These are phyloP conservation scores for Mustelus asterias DNA, from an alignment of 2,113 vertebrate genomes.

Conservation along the genomic window DNA sequence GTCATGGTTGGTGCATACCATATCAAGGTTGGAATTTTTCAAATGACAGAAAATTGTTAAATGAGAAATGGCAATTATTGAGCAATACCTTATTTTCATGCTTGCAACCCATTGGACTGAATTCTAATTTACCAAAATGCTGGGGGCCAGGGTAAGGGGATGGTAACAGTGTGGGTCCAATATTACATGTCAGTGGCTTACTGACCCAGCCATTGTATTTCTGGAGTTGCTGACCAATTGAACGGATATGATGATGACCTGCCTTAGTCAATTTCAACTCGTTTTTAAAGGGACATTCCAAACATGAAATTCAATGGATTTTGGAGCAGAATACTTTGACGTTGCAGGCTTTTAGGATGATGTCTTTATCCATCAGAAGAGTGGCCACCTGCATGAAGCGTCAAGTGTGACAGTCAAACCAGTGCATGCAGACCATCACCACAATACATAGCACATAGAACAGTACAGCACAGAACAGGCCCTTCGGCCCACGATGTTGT, in stretches of 20 bases:
- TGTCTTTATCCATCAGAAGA: not conserved
- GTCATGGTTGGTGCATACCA: not conserved
- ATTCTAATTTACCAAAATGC: too few species aligned
- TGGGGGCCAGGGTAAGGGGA: too few species aligned
- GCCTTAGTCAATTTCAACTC: not conserved
- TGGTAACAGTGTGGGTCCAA: not conserved
- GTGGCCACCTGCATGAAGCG: not conserved
- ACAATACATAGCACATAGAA: too few species aligned
- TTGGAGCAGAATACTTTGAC: not conserved
- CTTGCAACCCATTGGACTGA: not conserved
- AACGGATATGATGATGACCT: not conserved
- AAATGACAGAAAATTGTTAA: not conserved
- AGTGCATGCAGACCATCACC: not conserved
- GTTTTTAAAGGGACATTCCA: not conserved
- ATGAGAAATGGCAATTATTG: not conserved
- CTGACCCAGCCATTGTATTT: not conserved
- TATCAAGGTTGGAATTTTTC: not conserved
- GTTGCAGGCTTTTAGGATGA: not conserved
- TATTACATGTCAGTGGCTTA: not conserved
- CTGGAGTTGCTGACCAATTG: not conserved
- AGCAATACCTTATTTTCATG: not conserved
- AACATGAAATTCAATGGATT: not conserved
- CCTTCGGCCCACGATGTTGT: too few species aligned
- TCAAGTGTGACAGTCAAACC: not conserved
- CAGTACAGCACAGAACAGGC: too few species aligned